A percentile compares a stretch with the other conserved stretches of the same genome.
These are phyloP conservation scores for Melanotaenia duboulayi DNA, from an alignment of 2,113 vertebrate genomes.

Conservation along the genomic window DNA sequence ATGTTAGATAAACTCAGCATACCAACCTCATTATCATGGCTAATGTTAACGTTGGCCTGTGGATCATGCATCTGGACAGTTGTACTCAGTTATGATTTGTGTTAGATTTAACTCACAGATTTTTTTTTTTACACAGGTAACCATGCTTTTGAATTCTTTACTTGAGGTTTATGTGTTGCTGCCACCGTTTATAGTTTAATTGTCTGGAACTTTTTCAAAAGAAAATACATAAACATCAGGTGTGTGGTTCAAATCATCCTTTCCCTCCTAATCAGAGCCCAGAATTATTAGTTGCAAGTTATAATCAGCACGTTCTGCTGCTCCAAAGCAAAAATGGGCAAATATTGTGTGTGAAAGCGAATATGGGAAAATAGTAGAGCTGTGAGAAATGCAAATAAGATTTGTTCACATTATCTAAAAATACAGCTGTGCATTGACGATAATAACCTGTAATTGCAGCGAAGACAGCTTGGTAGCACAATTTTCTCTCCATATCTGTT, in stretches of 20 bases:
- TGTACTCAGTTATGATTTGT: no score
- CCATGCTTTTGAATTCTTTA: neutral
- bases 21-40: no score
- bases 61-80: no score
- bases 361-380: neutral
- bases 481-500: slow-evolving; percentile 9
- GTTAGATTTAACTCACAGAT: no score
- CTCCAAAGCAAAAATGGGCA: neutral
- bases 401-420: slow-evolving; percentile 22
- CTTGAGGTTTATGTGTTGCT: neutral
- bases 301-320: neutral
- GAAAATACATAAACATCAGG: neutral
- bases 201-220: neutral
- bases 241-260: neutral
- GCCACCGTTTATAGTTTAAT: neutral
- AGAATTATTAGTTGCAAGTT: neutral
- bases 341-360: slow-evolving; percentile 4
- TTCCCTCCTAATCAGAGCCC: neutral
- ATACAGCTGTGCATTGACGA: slow-evolving; percentile 13
- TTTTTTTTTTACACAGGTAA: neutral
- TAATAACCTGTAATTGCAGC: slow-evolving; percentile 3
- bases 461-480: neutral
- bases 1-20: no score
- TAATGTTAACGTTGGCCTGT: no score
- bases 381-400: slow-evolving; percentile 19